Evolutionary conservation across 2,888 invertebrate genomes (phyloP).

Genomic region (Onchidella celtica): DNA sequence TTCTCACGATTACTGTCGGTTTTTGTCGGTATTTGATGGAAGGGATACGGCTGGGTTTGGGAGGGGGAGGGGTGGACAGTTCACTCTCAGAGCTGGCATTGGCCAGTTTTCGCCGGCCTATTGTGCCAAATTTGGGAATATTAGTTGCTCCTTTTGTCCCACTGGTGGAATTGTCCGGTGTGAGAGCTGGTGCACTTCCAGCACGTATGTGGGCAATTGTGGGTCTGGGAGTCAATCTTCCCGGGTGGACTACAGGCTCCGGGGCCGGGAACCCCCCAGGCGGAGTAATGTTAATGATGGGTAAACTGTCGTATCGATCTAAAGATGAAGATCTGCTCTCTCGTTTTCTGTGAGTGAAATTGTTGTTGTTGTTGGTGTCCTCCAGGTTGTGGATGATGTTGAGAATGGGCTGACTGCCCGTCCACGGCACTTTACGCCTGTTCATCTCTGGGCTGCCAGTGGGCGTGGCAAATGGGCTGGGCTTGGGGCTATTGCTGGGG

Average conservation of each 20-base stretch:
- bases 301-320: conserved; percentile 81
- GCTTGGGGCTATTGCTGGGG: conserved; percentile 59
- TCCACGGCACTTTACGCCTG: conserved; percentile 59
- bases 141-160: not conserved
- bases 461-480: conserved; percentile 61
- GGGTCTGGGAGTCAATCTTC: conserved; percentile 1
- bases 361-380: conserved; percentile 25
- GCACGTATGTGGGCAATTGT: conserved; percentile 62
- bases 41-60: conserved; percentile 81
- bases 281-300: conserved; percentile 59
- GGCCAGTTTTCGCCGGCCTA: conserved; percentile 49
- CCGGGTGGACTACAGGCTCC: not conserved
- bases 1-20: conserved; percentile 70
- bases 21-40: conserved; percentile 75
- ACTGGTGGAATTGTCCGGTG: conserved; percentile 52
- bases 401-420: conserved; percentile 75
- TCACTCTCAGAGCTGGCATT: conserved; percentile 72
- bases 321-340: conserved; percentile 52
- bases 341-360: conserved; percentile 46
- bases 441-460: conserved; percentile 61
- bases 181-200: conserved; percentile 72
- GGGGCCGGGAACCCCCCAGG: conserved; percentile 17
- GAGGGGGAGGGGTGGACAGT: conserved; percentile 75
- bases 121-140: conserved; percentile 18
- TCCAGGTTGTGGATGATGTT: conserved; percentile 56